Evolutionary conservation across 2,113 vertebrate species (phyloP), one percentile per base, ranked within the genome.

Genomic region (Penelope pileata): DNA sequence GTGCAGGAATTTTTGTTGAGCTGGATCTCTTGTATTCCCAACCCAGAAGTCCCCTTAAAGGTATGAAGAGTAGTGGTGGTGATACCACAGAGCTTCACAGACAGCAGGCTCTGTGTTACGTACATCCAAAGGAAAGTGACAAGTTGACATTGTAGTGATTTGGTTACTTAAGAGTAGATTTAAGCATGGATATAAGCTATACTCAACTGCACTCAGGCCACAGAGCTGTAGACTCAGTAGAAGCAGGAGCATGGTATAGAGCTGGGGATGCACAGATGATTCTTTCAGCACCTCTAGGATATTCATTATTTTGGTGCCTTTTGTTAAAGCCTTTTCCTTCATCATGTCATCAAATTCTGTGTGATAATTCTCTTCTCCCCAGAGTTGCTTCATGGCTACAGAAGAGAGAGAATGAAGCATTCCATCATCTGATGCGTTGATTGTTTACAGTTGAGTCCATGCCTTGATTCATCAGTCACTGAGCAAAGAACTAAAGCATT

Each of bases 201-300:
- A 96, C 94, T 96, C 91, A 97, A 98, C 98, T 79, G 98, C 98
- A 72, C 97, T 98, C 75, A 98, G 97, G 93, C 99, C 98, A 92
- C 97, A 98, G 67, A 99, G 95, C 96, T 99, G 98, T 32, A 99
- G 59, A 4, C 97, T 90, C 47, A 79, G 38, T 58, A 97, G 89
- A 47, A 95, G 74, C 30, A 98, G 74, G 16, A 98, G 13, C 93
- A 97, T 29, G 66, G 96, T 97, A 34, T 94, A n/a, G 36, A 99
- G 94, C 91, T 98, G 98, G 36, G 97, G 98, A 74, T 98, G 97
- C 26, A 98, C 4, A 0, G 95, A 93, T 38, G 10, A 80, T 30
- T 98, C 97, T 67, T 54, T 96, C 84, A 99, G 53, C 74, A 98
- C 91, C 82, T 99, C 98, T 66, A 98, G 42, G 47, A 98, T 91